A percentile compares a stretch with the other conserved stretches of the same genome.
These are phyloP conservation scores for Trematomus bernacchii DNA, from an alignment of 2,797 vertebrate genomes.

Conservation along the genomic window DNA sequence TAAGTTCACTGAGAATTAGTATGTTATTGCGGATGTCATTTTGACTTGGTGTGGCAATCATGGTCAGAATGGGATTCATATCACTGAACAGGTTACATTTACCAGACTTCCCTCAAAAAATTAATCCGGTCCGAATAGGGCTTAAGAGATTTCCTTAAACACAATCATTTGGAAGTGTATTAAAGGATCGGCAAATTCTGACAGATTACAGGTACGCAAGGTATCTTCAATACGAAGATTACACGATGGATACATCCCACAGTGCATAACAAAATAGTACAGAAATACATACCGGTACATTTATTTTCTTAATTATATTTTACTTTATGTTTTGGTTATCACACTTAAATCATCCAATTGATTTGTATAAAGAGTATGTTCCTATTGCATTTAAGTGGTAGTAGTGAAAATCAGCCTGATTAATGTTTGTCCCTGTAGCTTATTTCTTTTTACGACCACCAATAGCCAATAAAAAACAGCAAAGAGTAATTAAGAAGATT, in stretches of 20 bases:
- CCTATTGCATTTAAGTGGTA: not conserved
- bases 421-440: not conserved
- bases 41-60: too few relatives aligned
- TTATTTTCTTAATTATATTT: not conserved
- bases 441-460: not conserved
- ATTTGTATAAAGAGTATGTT: not conserved
- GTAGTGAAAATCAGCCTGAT: not conserved
- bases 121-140: too few relatives aligned
- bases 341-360: not conserved
- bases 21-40: too few relatives aligned
- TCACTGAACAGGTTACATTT: too few relatives aligned
- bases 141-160: too few relatives aligned
- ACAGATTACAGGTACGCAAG: not conserved
- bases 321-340: not conserved
- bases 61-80: too few relatives aligned
- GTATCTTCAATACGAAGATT: not conserved
- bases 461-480: slow-evolving; percentile 19
- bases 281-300: too few relatives aligned
- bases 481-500: slow-evolving; percentile 19
- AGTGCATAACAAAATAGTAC: not conserved
- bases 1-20: too few relatives aligned
- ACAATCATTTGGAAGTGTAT: too few relatives aligned
- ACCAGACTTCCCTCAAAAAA: too few relatives aligned
- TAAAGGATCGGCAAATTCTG: not conserved
- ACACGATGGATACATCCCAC: not conserved